Percentiles rank a stretch among this genome's conserved stretches.
Evolutionary conservation across 1,140 invertebrate genomes (phyloP).

Genomic region (Drosophila aff.): DNA sequence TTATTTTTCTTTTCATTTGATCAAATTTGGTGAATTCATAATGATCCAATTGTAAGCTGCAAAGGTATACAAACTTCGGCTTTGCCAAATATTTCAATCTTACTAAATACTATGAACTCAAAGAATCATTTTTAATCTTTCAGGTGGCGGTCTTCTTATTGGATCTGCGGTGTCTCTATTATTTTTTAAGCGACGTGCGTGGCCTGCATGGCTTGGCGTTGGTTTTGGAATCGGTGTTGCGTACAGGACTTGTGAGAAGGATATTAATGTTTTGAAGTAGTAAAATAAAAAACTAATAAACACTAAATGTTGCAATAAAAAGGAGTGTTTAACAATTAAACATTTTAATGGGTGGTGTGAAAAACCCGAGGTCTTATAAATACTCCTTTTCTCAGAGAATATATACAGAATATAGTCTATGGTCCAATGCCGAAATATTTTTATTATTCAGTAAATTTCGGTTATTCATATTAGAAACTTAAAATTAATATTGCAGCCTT

Average conservation of each 20-base stretch:
- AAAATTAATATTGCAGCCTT: too few species aligned
- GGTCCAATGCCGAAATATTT: too few species aligned
- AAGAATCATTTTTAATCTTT: constrained; percentile 35
- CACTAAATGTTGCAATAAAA: neutral
- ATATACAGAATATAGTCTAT: too few species aligned
- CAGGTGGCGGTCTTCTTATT: constrained; percentile 89
- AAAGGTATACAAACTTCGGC: too few species aligned
- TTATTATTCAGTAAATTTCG: too few species aligned
- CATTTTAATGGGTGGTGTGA: too few species aligned
- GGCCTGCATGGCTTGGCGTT: constrained; percentile 90
- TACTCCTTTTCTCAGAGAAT: too few species aligned
- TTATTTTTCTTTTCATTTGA: too few species aligned
- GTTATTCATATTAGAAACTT: too few species aligned
- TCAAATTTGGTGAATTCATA: too few species aligned
- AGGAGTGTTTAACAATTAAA: neutral
- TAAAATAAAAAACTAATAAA: constrained; percentile 2
- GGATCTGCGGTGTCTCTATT: constrained; percentile 89
- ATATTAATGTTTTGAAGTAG: constrained; percentile 86
- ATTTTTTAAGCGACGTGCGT: constrained; percentile 89
- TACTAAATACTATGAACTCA: neutral
- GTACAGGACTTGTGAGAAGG: constrained; percentile 91
- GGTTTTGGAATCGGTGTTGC: constrained; percentile 91
- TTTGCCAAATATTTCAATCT: neutral
- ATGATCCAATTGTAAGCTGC: too few species aligned
- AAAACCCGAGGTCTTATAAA: too few species aligned